phyloP scores from a whole-genome alignment of 2,888 invertebrate genomes.

The Cecidostiba fungosa region DNA sequence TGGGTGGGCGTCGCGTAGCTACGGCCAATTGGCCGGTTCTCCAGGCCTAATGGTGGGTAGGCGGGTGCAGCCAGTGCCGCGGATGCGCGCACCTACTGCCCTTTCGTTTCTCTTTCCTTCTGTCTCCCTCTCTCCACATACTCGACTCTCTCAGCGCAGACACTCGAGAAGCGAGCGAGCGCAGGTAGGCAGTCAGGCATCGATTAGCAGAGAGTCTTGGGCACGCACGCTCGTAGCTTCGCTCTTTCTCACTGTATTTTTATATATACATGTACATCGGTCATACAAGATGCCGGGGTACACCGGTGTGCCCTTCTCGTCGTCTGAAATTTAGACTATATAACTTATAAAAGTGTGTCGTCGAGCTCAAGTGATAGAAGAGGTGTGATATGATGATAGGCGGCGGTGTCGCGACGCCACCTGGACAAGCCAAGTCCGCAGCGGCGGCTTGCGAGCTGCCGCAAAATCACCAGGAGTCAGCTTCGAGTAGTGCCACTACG shows the following conservation, averaged over 20 bases:
- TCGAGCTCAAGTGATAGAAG: neutral
- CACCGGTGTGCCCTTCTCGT: too few relatives aligned
- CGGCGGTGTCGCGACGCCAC: conserved; percentile 60
- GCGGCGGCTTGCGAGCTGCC: conserved; percentile 13
- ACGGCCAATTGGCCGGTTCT: conserved; percentile 57
- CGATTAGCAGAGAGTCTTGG: conserved; percentile 54
- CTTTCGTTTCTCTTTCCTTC: conserved; percentile 43
- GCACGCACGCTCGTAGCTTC: conserved; percentile 37
- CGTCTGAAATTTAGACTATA: too few relatives aligned
- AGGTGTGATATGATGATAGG: conserved; percentile 60
- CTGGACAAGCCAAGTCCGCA: conserved; percentile 51
- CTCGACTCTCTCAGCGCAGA: neutral
- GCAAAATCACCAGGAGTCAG: conserved; percentile 19
- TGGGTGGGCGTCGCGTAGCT: conserved; percentile 52
- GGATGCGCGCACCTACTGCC: conserved; percentile 54
- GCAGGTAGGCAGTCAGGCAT: conserved; percentile 44
- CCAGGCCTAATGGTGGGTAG: conserved; percentile 60
- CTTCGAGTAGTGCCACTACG: neutral
- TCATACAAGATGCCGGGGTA: too few relatives aligned
- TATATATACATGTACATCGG: neutral
- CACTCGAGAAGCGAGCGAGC: neutral
- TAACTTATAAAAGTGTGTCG: too few relatives aligned
- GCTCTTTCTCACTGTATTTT: neutral
- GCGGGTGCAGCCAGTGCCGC: conserved; percentile 45
- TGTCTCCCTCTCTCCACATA: neutral